Evolutionary conservation across 1,140 invertebrate species (phyloP).

Genomic region (Drosophila bocki): DNA sequence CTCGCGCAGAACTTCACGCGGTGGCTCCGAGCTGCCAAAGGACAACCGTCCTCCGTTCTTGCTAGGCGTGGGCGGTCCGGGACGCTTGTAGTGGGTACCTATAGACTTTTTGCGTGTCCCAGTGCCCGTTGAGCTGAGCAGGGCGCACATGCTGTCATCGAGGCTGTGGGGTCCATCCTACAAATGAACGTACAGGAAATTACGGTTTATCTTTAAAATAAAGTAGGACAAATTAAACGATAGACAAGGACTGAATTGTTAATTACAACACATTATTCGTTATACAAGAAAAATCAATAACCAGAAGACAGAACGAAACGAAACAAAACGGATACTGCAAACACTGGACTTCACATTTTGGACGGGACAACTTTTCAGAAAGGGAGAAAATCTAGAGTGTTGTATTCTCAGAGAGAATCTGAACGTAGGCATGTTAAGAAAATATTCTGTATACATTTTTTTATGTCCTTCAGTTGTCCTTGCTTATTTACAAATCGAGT

Average conservation of each 20-base stretch:
- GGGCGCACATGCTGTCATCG: conserved; percentile 88
- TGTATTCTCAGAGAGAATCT: conserved; percentile 1
- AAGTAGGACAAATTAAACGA: neutral
- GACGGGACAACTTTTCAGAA: conserved; percentile 10
- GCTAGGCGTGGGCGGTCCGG: conserved; percentile 93
- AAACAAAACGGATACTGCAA: no score
- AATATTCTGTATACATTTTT: conserved; percentile 6
- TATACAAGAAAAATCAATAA: neutral
- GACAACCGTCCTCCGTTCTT: conserved; percentile 92
- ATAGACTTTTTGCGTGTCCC: conserved; percentile 86
- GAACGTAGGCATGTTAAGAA: neutral
- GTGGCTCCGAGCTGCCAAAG: conserved; percentile 84
- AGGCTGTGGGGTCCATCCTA: conserved; percentile 87
- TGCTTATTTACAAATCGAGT: neutral
- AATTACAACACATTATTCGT: neutral
- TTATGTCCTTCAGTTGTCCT: conserved; percentile 5
- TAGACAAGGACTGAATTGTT: conserved; percentile 12
- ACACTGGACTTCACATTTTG: conserved; percentile 1
- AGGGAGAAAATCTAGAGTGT: neutral
- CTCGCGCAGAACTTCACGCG: conserved; percentile 76
- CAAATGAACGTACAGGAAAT: conserved; percentile 27
- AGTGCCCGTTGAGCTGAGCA: conserved; percentile 85
- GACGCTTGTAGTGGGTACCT: conserved; percentile 91
- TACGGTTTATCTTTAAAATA: neutral
- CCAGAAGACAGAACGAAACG: neutral